phyloP scores from a whole-genome alignment of 37 sponge, comb jelly and placozoan genomes.

The Eunapius fragilis region DNA sequence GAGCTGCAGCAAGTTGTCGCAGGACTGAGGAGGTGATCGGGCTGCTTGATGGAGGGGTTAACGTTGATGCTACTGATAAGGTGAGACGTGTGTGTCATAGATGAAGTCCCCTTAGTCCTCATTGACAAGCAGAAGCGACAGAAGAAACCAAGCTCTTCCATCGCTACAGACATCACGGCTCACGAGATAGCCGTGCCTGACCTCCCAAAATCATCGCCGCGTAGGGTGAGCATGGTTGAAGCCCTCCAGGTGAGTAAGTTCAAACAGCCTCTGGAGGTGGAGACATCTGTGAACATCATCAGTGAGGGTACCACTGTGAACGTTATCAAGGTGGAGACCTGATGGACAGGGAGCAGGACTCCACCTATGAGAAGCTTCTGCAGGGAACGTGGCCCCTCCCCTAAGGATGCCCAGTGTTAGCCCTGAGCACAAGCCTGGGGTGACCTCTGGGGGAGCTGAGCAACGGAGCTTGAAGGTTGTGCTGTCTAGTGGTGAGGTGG shows the following conservation, averaged over 20 bases:
- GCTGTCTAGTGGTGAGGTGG: neutral
- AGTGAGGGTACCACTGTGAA: neutral
- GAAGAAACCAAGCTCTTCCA: neutral
- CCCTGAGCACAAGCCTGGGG: neutral
- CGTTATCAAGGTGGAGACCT: neutral
- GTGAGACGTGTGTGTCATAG: no score
- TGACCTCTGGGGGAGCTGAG: neutral
- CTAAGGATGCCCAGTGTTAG: neutral
- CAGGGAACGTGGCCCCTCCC: neutral
- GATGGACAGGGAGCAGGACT: neutral
- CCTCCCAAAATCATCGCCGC: neutral
- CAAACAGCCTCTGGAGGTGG: conserved; percentile 6
- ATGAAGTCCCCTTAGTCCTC: no score
- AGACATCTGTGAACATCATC: conserved; percentile 4
- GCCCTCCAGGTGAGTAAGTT: neutral
- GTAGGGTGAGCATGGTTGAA: no score
- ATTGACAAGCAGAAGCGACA: conserved; percentile 40
- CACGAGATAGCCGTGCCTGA: no score
- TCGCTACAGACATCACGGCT: neutral
- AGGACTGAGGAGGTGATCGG: no score
- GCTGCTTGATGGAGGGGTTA: no score
- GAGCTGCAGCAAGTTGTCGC: no score
- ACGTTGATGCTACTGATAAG: no score
- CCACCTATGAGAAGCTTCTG: neutral
- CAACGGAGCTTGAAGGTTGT: neutral